These are phyloP conservation scores for Agapornis roseicollis DNA, from an alignment of 2,113 vertebrate genomes.

Conservation along the genomic window DNA sequence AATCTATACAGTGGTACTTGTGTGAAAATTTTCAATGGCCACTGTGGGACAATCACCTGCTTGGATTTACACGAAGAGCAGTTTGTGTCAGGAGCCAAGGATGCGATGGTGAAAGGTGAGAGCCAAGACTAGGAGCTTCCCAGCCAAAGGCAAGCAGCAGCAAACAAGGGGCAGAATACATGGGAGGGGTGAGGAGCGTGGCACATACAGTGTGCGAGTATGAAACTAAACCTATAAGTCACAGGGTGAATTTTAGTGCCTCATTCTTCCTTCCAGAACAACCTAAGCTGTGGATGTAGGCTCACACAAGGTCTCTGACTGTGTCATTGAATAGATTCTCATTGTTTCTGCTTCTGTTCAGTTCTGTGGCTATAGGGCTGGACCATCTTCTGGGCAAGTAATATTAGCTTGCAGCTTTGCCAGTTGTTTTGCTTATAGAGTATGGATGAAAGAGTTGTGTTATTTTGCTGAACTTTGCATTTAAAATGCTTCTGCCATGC, in stretches of 20 bases:
- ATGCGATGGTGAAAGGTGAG: conserved; percentile 86
- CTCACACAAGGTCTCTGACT: not conserved
- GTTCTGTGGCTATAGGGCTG: not conserved
- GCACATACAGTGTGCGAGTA: rapidly evolving
- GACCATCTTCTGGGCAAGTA: not conserved
- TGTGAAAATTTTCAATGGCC: conserved; percentile 76
- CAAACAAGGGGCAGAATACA: not conserved
- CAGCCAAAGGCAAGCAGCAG: not conserved
- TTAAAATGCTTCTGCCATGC: not conserved
- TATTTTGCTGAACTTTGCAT: not conserved
- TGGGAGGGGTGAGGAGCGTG: rapidly evolving
- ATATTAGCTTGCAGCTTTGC: not conserved
- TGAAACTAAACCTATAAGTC: no score
- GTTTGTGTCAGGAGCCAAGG: conserved; percentile 85
- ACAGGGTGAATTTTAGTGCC: not conserved
- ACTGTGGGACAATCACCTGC: conserved; percentile 79
- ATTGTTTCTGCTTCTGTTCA: not conserved
- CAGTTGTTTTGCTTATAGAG: not conserved
- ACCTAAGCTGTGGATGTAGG: not conserved
- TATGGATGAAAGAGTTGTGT: not conserved
- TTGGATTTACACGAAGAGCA: conserved; percentile 74
- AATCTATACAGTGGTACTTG: conserved; percentile 77
- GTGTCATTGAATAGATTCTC: not conserved
- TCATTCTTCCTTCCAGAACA: not conserved
- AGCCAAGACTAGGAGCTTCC: not conserved